Evolutionary conservation across 2,797 vertebrate species (phyloP).

Genomic region (Masticophis lateralis): DNA sequence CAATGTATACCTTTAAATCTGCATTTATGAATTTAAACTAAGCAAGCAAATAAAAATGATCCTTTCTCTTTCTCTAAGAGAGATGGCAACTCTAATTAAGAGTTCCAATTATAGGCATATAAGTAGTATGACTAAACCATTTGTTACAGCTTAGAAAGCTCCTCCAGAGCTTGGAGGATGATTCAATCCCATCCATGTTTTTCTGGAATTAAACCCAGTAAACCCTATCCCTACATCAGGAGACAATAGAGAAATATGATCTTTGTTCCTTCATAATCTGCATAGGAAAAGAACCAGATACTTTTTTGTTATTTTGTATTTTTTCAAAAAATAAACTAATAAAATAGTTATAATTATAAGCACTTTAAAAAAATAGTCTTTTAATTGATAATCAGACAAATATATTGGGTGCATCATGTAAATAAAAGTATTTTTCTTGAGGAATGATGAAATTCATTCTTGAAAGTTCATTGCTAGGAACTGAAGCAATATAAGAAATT

Average conservation of each 20-base stretch:
- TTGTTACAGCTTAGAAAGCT: not conserved
- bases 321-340: not conserved
- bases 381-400: not conserved
- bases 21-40: not conserved
- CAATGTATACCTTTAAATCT: not conserved
- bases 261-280: not conserved
- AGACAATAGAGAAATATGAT: not conserved
- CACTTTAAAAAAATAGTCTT: not conserved
- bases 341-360: not conserved
- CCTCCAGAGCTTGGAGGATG: not conserved
- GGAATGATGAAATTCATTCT: not conserved
- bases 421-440: not conserved
- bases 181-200: not conserved
- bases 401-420: not conserved
- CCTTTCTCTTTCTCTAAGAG: conserved; percentile 17
- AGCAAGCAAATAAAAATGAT: conserved; percentile 9
- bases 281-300: not conserved
- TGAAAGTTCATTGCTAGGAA: not conserved
- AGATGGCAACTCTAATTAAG: conserved; percentile 11
- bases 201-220: not conserved
- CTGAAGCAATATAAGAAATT: not conserved
- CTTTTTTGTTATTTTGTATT: not conserved
- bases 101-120: not conserved
- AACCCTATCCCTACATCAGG: not conserved
- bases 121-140: not conserved